A percentile compares a stretch with the other conserved stretches of the same genome.
phyloP scores from a whole-genome alignment of 2,113 vertebrate genomes.

The Pampusana beccarii region DNA sequence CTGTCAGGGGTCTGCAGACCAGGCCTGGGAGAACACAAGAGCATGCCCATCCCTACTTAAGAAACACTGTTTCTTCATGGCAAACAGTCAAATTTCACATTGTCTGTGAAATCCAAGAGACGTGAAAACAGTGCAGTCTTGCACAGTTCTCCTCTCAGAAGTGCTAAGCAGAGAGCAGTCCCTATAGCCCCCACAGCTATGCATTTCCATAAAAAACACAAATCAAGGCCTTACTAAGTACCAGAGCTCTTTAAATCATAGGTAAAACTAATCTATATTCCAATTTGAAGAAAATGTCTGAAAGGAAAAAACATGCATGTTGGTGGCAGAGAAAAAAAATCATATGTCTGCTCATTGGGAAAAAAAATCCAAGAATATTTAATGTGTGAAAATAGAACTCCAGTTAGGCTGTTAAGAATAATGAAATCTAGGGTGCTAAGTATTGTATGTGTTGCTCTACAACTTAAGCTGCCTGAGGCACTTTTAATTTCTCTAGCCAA shows the following conservation, averaged over 20 bases:
- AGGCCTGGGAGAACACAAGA: neutral
- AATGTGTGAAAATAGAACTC: conserved; percentile 60
- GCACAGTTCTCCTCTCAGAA: neutral
- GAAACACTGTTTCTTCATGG: neutral
- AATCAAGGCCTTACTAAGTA: neutral
- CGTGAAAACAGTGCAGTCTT: neutral
- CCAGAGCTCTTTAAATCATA: conserved; percentile 35
- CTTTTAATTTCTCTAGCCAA: conserved; percentile 54
- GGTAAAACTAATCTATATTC: conserved; percentile 64
- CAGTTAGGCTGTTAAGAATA: conserved; percentile 64
- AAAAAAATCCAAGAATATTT: conserved; percentile 55
- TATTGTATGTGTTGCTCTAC: conserved; percentile 58
- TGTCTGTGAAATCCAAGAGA: neutral
- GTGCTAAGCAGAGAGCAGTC: conserved; percentile 32
- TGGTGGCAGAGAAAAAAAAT: conserved; percentile 51
- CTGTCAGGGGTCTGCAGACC: neutral
- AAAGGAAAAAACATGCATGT: conserved; percentile 49
- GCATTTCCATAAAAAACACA: conserved; percentile 45
- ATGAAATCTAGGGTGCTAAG: conserved; percentile 71
- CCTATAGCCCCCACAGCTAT: conserved; percentile 11
- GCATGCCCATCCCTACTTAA: neutral
- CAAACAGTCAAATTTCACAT: neutral
- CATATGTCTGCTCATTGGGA: conserved; percentile 52
- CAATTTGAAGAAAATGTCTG: conserved; percentile 30
- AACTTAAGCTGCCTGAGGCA: conserved; percentile 67